Base-by-base conservation (phyloP, 2,113 vertebrate species). In the Panthera uncia region DNA sequence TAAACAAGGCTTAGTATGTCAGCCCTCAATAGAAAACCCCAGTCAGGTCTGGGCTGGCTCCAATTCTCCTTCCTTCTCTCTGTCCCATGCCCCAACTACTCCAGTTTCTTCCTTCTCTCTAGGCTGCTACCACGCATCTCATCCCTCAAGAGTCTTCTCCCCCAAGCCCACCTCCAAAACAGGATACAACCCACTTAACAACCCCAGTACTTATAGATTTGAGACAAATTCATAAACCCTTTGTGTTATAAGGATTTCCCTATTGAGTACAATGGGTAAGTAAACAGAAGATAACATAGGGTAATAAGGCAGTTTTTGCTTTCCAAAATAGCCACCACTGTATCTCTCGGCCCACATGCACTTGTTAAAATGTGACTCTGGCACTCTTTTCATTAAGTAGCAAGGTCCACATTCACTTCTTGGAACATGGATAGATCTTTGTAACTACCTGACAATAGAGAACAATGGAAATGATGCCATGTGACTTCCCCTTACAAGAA, bases 1-100 rank as follows among this genome's bases (percentile, higher is more conserved):
- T 95, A 93, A 98, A 94, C 50, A 96, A 93, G 29, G 66, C 45
- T 95, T 96, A 66, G 23, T 52, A 66, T 55, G 68, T 68, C 50
- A 89, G 18, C 18, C 45, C 5, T 91, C 36, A 25, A 65, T 68
- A 79, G 86, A 93, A 95, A 93, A 48, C 7, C 13, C 41, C 57
- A 36, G n/a, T 41, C 78, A 73, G 7, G n/a, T 80, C 82, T 79
- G 48, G 16, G 4, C 73, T 50, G 33, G 13, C 50, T 71, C 55
- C 76, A 2, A 27, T 55, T 81, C 52, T 21, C 41, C 50, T 80
- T 83, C 50, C 36, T 84, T 73, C 55, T 84, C 31, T 91, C 14
- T 63, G 23, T 25, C 36, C 16, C 68, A 63, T 14, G 10, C 13
- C 16, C 78, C 48, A 31, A 48, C 19, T 31, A 14, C 12, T 41